Base-by-base conservation (phyloP, 2,113 vertebrate genomes). In the Solea senegalensis region DNA sequence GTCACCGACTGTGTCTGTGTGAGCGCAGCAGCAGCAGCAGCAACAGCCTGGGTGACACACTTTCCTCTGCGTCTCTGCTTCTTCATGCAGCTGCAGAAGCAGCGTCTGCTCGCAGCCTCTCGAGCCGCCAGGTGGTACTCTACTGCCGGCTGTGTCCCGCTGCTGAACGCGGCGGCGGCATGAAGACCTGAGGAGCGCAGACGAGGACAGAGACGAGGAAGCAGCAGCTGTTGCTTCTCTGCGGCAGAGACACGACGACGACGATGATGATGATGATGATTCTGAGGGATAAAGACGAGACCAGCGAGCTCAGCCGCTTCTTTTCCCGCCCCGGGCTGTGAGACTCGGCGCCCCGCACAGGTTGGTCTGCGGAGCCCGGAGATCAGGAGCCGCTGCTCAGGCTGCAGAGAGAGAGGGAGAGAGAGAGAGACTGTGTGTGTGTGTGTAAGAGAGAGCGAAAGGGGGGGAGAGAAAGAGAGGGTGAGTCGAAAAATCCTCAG, bases 91-190 rank as follows among this genome's bases (percentile, higher is more conserved):
- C 56, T 55, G 48, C 74, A 79, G 73, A 71, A 80, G 72, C 57
- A 75, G 64, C 74, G 57, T 56, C 16, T 75, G 72, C 48, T 50
- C 59, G 59, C 43, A 69, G 49, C 63, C 59, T 26, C 27, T 26
- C 8, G 58, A 55, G 55, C 83, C 91, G 78, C 86, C 81, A 84
- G 90, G 84, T 74, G 82, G 84, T 74, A 60, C 69, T 63, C 59
- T 28, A 62, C 48, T 3, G 65, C n/a, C 56, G 53, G 64, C 57
- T 39, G 60, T 14, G 52, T 56, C 28, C 43, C 8, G 28, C 69
- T 51, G 69, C 26, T 66, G 51, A 40, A n/a, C 26, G 45, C 63
- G 5, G 68, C 49, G 72, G 58, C 71, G 54, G 71, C 28, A 65
- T 6, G 57, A 54, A 16, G 50, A 72, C 48, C 70, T n/a, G 50